Evolutionary conservation across 2,113 vertebrate species (phyloP).

Genomic region (Micronisus gabar): DNA sequence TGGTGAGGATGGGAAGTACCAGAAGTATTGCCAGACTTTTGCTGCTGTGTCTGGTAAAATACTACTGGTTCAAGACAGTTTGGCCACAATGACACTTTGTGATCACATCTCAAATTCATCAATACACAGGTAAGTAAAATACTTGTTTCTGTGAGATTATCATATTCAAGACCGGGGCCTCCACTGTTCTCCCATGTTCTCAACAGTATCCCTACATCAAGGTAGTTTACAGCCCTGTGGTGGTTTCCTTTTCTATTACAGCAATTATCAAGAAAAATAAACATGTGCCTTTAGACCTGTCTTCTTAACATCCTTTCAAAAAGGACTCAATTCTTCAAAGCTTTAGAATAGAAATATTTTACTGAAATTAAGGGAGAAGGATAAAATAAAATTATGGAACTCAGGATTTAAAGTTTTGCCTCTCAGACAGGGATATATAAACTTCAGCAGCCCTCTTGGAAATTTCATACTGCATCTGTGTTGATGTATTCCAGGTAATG

Average conservation of each 20-base stretch:
- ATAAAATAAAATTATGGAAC: neutral
- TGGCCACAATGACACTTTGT: neutral
- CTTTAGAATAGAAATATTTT: neutral
- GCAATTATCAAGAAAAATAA: constrained; percentile 6
- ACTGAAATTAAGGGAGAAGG: neutral
- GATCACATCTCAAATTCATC: neutral
- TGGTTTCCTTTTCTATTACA: neutral
- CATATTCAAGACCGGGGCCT: neutral
- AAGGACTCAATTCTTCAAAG: neutral
- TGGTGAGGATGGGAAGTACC: neutral
- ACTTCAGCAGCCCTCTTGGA: neutral
- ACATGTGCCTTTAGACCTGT: neutral
- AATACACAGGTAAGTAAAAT: neutral
- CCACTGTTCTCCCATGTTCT: neutral
- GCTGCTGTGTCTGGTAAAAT: neutral
- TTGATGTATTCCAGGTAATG: neutral
- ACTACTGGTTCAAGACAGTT: neutral
- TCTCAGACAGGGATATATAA: neutral
- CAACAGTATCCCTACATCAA: neutral
- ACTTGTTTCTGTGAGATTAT: neutral
- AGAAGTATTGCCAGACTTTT: neutral
- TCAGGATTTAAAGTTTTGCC: neutral
- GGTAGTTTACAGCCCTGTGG: neutral
- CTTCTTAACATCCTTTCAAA: neutral
- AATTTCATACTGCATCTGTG: neutral